Base-by-base conservation (phyloP, 2,888 invertebrate genomes). In the Eurytoma adleriae region DNA sequence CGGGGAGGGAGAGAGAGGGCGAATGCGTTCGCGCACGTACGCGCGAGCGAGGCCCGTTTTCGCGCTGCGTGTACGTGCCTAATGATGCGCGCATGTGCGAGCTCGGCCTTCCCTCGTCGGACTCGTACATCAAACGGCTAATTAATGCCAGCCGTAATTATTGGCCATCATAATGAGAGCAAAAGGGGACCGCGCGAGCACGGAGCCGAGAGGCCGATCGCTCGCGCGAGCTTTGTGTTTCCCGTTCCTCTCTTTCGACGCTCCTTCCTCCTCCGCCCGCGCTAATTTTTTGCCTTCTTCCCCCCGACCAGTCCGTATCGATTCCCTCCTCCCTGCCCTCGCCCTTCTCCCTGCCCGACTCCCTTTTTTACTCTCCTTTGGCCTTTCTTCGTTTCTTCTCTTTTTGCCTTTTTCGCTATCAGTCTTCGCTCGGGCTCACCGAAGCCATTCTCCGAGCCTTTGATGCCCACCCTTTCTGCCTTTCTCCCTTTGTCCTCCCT, bases 61-160 rank as follows among this genome's bases (percentile, higher is more conserved):
- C 78, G 74, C 69, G 62, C 79, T 76, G 48, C 79, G 75, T 76
- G 84, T 85, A 84, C 84, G 84, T 83, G 84, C 84, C 86, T 88
- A 88, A 88, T 86, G 88, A 88, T 88, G 85, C 86, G 83, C 84
- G 84, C 83, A 85, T 83, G 83, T 82, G 84, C 82, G 77, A 81
- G 81, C 82, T 77, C 70, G 14, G 70, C 64, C 59, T 67, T 1
- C 67, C 20, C 74, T 82, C 67, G 62, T 82, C 74, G 84, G 85
- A 88, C 86, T 84, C 87, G 85, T 88, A 88, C 85, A 88, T 89
- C 89, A 87, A 85, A 85, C 85, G 84, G 85, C 86, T 88, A 89
- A 89, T 89, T 89, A 89, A 88, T 87, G 85, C 87, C 84, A 84
- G 82, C 82, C 83, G 85, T 88, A 89, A 89, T 89, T 89, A 87